These are phyloP conservation scores for Corella eumyota DNA, from an alignment of 23 tunicate species.

Conservation along the genomic window DNA sequence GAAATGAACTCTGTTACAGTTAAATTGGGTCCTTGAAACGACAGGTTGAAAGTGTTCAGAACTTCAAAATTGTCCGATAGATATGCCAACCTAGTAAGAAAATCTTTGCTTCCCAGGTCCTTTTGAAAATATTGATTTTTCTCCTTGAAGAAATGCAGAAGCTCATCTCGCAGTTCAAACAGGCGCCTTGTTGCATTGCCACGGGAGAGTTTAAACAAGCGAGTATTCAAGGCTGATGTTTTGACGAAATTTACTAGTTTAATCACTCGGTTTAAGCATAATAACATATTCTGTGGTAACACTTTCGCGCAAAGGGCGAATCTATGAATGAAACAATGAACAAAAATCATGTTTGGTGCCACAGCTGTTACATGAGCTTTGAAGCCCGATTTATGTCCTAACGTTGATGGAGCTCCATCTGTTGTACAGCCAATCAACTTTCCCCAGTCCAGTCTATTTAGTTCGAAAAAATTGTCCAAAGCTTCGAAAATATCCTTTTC, in stretches of 20 bases:
- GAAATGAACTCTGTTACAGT: constrained; percentile 19
- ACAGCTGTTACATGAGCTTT: constrained; percentile 42
- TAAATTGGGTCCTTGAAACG: constrained; percentile 39
- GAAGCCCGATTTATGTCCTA: constrained; percentile 25
- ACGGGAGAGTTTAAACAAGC: constrained; percentile 36
- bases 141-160: constrained; percentile 11
- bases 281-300: constrained; percentile 35
- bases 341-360: constrained; percentile 25
- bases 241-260: constrained; percentile 31
- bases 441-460: constrained; percentile 42
- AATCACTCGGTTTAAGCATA: constrained; percentile 35
- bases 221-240: constrained; percentile 41
- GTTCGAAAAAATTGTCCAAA: constrained; percentile 31
- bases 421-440: constrained; percentile 45
- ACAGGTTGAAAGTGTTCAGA: constrained; percentile 29
- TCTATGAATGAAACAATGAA: constrained; percentile 42
- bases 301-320: constrained; percentile 53
- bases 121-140: constrained; percentile 35
- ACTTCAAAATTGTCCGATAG: constrained; percentile 43
- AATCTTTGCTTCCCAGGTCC: constrained; percentile 38
- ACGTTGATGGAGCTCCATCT: constrained; percentile 52
- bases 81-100: constrained; percentile 54
- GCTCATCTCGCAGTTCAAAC: constrained; percentile 49
- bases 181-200: constrained; percentile 20
- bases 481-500: constrained; percentile 29